Base-by-base conservation (phyloP, 2,113 vertebrate species). In the Emydocephalus ijimae region DNA sequence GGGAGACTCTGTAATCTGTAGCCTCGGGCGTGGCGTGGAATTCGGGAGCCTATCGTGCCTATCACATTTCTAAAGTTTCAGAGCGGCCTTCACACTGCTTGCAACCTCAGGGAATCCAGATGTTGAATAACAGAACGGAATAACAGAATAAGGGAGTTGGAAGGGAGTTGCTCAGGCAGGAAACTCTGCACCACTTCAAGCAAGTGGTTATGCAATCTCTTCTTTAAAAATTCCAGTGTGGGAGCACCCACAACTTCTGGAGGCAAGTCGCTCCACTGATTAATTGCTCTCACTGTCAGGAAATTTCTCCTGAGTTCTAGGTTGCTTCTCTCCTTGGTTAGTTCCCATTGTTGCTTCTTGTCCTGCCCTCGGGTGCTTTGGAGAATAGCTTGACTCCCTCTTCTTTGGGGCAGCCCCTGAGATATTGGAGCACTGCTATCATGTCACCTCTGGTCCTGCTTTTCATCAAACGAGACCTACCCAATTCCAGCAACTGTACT, bases 1-100 rank as follows among this genome's bases (percentile, higher is more conserved):
- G 43, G 4, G n/a, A 20, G 2, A 2, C 4, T 0, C 0, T 9
- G 48, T 0, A 64, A 52, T n/a, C 23, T 14, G 0, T 0, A 39
- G n/a, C 0, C 10, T 48, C 23, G 14, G 1, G 34, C 3, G 1
- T 23, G 48, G 20, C 29, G 12, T 2, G 5, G 2, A 5, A 12
- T 34, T 61, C 14, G 43, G 39, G 23, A 29, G 26, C 59, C 26
- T 69, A 21, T 10, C 26, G 11, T 0, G 5, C 52, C 23, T 29
- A 8, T 26, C 12, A 26, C 6, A 0, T 1, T 24, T 45, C 15
- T 61, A 15, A 59, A 2, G 9, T 34, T 6, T 11, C 15, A 8
- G 45, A 50, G 52, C 56, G 24, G 18, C 18, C 18, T 91, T 61
- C 29, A 12, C 12, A 9, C 3, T n/a, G 24, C 0, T 1, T 39